Conservation (phyloP, 2,888 invertebrate species). For the Papilio demoleus region DNA sequence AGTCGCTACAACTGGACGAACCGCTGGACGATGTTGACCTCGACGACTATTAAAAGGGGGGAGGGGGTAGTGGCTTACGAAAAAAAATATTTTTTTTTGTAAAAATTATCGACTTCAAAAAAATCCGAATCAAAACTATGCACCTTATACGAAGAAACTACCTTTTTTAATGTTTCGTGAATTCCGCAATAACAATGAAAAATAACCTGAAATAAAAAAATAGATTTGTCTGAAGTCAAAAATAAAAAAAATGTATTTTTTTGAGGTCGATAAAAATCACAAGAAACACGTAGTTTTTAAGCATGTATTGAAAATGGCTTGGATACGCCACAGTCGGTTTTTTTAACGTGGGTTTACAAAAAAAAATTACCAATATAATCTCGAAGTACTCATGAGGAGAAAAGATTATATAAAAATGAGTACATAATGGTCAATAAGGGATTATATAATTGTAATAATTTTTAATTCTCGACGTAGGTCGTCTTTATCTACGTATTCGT, state of each 20-base stretch:
- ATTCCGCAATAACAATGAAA: too few relatives aligned
- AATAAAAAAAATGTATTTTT: background rate
- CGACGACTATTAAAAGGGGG: conserved; percentile 93
- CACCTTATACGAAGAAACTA: too few relatives aligned
- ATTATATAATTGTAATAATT: too few relatives aligned
- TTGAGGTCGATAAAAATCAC: conserved; percentile 2
- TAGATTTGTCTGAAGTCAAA: too few relatives aligned
- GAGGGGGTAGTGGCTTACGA: background rate
- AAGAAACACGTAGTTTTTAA: background rate
- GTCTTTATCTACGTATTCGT: too few relatives aligned
- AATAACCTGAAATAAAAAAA: too few relatives aligned
- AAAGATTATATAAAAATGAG: too few relatives aligned
- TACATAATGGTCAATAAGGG: too few relatives aligned
- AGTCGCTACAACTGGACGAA: conserved; percentile 97
- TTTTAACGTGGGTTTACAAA: background rate
- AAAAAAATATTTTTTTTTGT: conserved; percentile 30
- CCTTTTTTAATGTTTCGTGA: too few relatives aligned
- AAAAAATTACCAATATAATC: background rate
- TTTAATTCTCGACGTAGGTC: too few relatives aligned
- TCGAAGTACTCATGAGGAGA: too few relatives aligned
- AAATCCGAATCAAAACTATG: background rate
- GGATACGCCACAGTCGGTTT: background rate
- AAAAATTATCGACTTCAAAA: conserved; percentile 19
- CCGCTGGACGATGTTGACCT: conserved; percentile 97
- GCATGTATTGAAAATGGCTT: background rate